Evolutionary conservation across 2,113 vertebrate species (phyloP).

Genomic region (Glaucidium brasilianum): DNA sequence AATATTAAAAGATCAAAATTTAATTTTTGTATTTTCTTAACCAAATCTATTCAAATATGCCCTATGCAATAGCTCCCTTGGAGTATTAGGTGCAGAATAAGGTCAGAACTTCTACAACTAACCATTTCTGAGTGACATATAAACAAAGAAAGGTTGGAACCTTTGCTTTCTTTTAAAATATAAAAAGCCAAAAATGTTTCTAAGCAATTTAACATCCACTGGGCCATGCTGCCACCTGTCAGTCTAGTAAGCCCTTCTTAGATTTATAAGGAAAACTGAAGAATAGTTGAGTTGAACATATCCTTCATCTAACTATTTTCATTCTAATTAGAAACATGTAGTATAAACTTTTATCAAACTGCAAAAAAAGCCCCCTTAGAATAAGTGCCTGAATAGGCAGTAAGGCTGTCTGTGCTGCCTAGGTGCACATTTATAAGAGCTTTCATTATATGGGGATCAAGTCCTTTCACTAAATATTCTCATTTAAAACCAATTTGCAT

Average conservation of each 20-base stretch:
- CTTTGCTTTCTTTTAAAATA: conserved; percentile 26
- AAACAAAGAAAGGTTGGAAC: conserved; percentile 52
- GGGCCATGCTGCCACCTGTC: conserved; percentile 38
- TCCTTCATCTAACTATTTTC: neutral
- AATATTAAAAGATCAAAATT: conserved; percentile 65
- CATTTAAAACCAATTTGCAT: conserved; percentile 76
- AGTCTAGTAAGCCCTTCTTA: neutral
- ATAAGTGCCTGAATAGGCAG: conserved; percentile 21
- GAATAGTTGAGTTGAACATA: conserved; percentile 33
- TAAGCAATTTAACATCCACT: conserved; percentile 27
- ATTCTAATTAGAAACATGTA: conserved; percentile 17
- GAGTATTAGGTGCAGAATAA: conserved; percentile 36
- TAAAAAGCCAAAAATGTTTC: conserved; percentile 31
- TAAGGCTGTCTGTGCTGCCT: neutral
- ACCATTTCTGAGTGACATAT: conserved; percentile 37
- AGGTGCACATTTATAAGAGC: conserved; percentile 51
- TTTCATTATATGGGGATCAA: conserved; percentile 58
- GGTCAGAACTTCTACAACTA: conserved; percentile 52
- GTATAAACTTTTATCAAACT: conserved; percentile 1
- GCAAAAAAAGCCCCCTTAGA: neutral
- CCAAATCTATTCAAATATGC: conserved; percentile 55
- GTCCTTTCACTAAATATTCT: conserved; percentile 63
- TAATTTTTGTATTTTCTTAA: conserved; percentile 62
- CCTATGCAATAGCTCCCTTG: neutral
- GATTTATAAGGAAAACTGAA: neutral